Evolutionary conservation across 2,113 vertebrate genomes (phyloP), one percentile per base, ranked within the genome.

Genomic region (Tapirus terrestris): DNA sequence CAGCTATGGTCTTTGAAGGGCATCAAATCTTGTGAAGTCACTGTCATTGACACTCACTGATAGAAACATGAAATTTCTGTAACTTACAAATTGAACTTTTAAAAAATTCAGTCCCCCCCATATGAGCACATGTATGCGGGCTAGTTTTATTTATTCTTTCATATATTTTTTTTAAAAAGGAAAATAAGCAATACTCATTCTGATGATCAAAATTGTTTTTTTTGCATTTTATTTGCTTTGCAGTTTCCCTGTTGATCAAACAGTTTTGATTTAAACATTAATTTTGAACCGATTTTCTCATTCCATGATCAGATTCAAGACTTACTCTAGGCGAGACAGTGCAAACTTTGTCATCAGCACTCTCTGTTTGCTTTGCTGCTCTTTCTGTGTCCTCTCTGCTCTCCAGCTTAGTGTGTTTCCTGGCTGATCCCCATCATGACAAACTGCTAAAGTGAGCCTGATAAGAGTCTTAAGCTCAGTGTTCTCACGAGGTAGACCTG

Each of bases 11-110:
- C 80, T 90, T 61, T 83, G 92, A 96, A 97, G 96, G 95, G 61
- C 90, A 96, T 87, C 89, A 90, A 8, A 79, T 81, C 79, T 63
- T 96, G 13, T 95, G 58, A 80, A 94, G 89, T 80, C 79, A 73
- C 20, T 77, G 65, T 70, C 95, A 86, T 9, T 92, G 87, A 87
- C 82, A 77, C 31, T 84, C 68, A 76, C 79, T 81, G 86, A 89
- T 36, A 87, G 20, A 91, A 89, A 76, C 23, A 88, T 7, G 14
- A 65, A 91, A 63, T 39, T 85, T 72, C 48, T 45, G 5, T 51
- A 53, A 82, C 29, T 93, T 89, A 93, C 5, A 75, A 88, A 58
- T 43, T 60, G 10, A 21, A 27, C 39, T n/a, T 96, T 33, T 0
- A 13, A 89, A 91, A 87, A 75, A 18, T 16, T 17, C 13, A 6